Evolutionary conservation across 2,888 invertebrate species (phyloP).

Genomic region (Erebia ligea): DNA sequence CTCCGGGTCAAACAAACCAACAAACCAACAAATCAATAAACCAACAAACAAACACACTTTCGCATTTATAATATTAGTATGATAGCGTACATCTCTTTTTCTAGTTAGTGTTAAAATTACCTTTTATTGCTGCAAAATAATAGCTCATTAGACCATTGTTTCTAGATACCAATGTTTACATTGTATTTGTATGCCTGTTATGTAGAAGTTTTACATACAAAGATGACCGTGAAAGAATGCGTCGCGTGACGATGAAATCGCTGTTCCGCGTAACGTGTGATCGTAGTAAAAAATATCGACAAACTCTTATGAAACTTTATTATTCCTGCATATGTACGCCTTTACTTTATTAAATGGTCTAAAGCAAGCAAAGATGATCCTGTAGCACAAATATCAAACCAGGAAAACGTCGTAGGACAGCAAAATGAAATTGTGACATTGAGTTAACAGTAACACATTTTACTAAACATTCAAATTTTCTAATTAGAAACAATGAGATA

Average conservation of each 20-base stretch:
- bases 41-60: too few relatives aligned
- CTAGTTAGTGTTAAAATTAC: neutral
- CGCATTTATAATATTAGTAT: too few relatives aligned
- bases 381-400: too few relatives aligned
- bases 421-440: too few relatives aligned
- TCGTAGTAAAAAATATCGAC: conserved; percentile 16
- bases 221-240: conserved; percentile 30
- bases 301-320: conserved; percentile 13
- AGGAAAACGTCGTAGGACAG: too few relatives aligned
- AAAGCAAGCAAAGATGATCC: neutral
- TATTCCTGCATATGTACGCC: neutral
- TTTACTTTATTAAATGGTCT: neutral
- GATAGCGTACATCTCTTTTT: neutral
- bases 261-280: conserved; percentile 30
- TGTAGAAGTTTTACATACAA: neutral
- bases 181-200: neutral
- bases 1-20: too few relatives aligned
- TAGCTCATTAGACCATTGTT: neutral
- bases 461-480: too few relatives aligned
- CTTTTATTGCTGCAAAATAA: neutral
- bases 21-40: too few relatives aligned
- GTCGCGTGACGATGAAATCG: conserved; percentile 40
- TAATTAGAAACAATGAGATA: too few relatives aligned
- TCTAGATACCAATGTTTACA: neutral
- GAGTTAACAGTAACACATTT: too few relatives aligned